Evolutionary conservation across 1,140 invertebrate genomes (phyloP).

Genomic region (Orchesella cincta): DNA sequence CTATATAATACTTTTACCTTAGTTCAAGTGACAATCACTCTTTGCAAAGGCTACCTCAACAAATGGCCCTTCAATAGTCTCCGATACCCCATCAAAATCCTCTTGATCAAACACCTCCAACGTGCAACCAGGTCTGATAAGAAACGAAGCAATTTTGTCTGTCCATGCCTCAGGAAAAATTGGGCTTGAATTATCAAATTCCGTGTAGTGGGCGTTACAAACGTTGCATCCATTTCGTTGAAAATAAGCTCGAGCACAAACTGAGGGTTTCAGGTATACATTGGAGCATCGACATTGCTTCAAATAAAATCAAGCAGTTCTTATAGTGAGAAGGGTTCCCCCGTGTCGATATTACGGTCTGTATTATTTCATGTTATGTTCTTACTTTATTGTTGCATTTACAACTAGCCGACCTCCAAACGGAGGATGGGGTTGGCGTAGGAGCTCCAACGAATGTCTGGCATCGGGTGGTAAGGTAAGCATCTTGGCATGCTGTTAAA

Average conservation of each 20-base stretch:
- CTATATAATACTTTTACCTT: no score
- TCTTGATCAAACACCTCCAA: constrained; percentile 28
- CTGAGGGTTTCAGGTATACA: constrained; percentile 3
- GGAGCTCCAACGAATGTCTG: not conserved
- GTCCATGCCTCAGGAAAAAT: not conserved
- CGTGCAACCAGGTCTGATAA: constrained; percentile 23
- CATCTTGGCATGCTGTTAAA: not conserved
- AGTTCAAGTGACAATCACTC: not conserved
- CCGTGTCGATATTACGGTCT: no score
- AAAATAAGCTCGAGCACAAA: constrained; percentile 34
- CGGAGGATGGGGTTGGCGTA: not conserved
- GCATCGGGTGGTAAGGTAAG: not conserved
- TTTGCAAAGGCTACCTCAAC: not conserved
- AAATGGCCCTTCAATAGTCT: not conserved
- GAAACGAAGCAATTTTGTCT: constrained; percentile 3
- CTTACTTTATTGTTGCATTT: not conserved
- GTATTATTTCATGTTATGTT: no score
- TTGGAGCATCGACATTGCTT: constrained; percentile 27
- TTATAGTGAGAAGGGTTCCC: no score
- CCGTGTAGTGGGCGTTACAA: constrained; percentile 33
- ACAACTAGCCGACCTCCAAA: not conserved
- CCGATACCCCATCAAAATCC: constrained; percentile 29
- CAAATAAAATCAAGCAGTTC: no score
- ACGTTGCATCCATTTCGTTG: constrained; percentile 9
- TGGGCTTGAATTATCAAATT: not conserved